Evolutionary conservation across 2,888 invertebrate genomes (phyloP).

Genomic region (Oligia strigilis): DNA sequence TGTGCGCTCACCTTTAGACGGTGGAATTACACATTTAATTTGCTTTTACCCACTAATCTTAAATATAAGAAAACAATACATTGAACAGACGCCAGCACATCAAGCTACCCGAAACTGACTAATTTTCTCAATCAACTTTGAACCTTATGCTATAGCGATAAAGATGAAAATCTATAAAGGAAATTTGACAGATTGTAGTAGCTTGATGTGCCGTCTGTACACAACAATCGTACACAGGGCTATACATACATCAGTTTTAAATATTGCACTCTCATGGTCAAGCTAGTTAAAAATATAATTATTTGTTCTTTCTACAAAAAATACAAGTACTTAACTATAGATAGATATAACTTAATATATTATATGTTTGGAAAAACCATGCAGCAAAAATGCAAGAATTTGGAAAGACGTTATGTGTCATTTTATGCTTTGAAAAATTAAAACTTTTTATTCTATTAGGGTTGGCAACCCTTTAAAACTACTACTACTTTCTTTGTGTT

Average conservation of each 20-base stretch:
- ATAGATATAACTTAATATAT: background rate
- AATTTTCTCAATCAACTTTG: no score
- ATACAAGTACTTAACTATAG: background rate
- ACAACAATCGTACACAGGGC: background rate
- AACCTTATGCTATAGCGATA: no score
- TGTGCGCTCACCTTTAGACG: background rate
- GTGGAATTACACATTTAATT: background rate
- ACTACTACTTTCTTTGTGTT: background rate
- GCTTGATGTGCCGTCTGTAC: no score
- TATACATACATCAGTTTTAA: background rate
- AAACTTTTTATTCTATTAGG: no score
- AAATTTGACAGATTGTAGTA: no score
- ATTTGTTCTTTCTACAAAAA: background rate
- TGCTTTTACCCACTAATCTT: background rate
- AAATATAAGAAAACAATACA: conserved; percentile 10
- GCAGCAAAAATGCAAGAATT: background rate
- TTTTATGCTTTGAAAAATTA: background rate
- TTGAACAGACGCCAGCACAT: background rate
- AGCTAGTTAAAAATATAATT: conserved; percentile 8
- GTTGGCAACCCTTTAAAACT: background rate
- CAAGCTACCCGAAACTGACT: no score
- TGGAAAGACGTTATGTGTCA: background rate
- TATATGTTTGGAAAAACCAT: background rate
- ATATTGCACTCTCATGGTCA: conserved; percentile 14
- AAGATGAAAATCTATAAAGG: no score